Base-by-base conservation (phyloP, 1,140 invertebrate species). In the Neodiprion lecontei region DNA sequence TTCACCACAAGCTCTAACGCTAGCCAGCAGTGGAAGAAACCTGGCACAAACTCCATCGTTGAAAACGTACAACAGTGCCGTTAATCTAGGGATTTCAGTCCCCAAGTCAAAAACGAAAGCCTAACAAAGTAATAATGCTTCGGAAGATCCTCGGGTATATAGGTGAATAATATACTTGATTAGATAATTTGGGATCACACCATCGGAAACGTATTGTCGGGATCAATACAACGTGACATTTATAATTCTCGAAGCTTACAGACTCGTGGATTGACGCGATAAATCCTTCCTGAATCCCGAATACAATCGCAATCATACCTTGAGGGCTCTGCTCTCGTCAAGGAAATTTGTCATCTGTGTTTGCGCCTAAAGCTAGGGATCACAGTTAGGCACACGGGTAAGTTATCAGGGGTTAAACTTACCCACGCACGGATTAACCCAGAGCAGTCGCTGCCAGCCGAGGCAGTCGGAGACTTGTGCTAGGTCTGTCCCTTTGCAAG, bases 341-440 rank as follows among this genome's bases (percentile, higher is more conserved):
- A 40, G 28, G 28, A 40, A 40, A 40, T 40, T 40, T 40, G 28
- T 40, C 28, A 40, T 40, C 28, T 40, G 28, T 40, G 28, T 40
- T 40, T 40, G 28, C 28, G 28, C 28, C 28, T 40, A 40, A 40
- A 40, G 2, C 28, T 40, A 0, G 28, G 28, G 28, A 1, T 40
- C 28, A 61, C 53, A 17, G 53, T 61, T 61, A 61, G 53, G 11
- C 53, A 61, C 28, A 61, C 11, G 53, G 11, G n/a, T 61, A 61
- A 61, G n/a, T 61, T 61, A 61, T 12, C 53, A 5, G 9, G 53
- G 53, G 69, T 65, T 69, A 49, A 50, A 90, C 94, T 93, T 87
- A 97, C 96, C 95, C 71, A 97, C 95, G 84, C 96, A 97, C 8
- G 95, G 95, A 84, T 97, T 97, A 69, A 96, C 92, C 95, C 96